phyloP scores from a whole-genome alignment of 2,888 invertebrate genomes.

The Adineta ricciae region DNA sequence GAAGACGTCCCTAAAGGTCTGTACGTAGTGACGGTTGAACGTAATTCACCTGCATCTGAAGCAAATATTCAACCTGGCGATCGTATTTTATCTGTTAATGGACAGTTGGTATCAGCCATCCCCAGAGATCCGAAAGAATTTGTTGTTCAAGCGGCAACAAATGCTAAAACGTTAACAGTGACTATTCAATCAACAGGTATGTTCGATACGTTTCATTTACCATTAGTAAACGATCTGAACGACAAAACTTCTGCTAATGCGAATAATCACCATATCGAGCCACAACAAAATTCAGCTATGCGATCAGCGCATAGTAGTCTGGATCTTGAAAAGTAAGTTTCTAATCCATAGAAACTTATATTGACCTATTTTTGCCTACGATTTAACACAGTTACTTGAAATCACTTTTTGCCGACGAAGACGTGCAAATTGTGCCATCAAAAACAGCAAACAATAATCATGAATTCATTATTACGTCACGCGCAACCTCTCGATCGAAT shows the following conservation, averaged over 20 bases:
- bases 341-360: neutral
- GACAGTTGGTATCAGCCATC: neutral
- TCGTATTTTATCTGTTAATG: neutral
- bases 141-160: neutral
- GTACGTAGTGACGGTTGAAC: neutral
- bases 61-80: slow-evolving; percentile 1
- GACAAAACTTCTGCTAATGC: neutral
- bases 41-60: neutral
- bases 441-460: neutral
- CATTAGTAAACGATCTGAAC: neutral
- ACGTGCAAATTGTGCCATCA: neutral
- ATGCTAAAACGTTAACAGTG: neutral
- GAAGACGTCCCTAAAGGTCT: neutral
- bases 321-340: neutral
- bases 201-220: neutral
- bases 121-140: neutral
- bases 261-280: neutral
- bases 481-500: neutral
- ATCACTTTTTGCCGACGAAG: neutral
- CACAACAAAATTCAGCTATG: neutral
- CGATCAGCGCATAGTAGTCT: neutral
- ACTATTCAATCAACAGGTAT: neutral
- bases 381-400: neutral
- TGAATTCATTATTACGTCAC: neutral
- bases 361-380: neutral